Base-by-base conservation (phyloP, 2,888 invertebrate genomes). In the Meliscaeva auricollis region DNA sequence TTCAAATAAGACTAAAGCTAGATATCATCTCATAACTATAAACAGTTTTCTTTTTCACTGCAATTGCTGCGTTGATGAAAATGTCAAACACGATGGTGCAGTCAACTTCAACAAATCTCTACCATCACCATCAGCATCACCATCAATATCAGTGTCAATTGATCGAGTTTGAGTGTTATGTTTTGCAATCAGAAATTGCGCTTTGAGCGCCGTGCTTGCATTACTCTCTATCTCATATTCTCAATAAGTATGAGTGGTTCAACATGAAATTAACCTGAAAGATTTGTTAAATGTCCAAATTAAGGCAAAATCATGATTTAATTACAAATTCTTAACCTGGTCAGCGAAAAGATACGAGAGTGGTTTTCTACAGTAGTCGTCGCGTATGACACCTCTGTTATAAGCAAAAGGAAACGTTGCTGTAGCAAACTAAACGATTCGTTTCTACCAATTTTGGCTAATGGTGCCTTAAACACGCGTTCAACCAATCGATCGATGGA, bases 371-470 rank as follows among this genome's bases (percentile, higher is more conserved):
- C 35, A 35, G 9, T 9, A 9, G 9, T 7, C 35, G 35, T 8
- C 35, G 35, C 35, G 35, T 7, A 35, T 9, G 35, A 32, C 32
- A 7, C 4, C 6, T 38, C 22, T 56, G 35, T 20, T 44, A 46
- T 44, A 60, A 52, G 46, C 75, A 38, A 22, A 22, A 38, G 30
- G 8, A 48, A 30, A n/a, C 32, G 32, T 32, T 66, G 35, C 7
- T 72, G 79, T 72, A 60, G 66, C 17, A 11, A 72, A 56, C 50
- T 66, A 72, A 72, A 72, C 66, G 70, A 72, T 82, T 76, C 66
- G 79, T 35, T 60, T 74, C 76, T 72, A 68, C 84, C 84, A 75
- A 84, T 80, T 84, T 84, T 84, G 75, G 84, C 68, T 84, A 84
- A 84, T 84, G 75, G 84, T 70, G 70, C 72, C 76, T 66, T 60